phyloP scores from a whole-genome alignment of 2,888 invertebrate genomes.

The Clanis bilineata region DNA sequence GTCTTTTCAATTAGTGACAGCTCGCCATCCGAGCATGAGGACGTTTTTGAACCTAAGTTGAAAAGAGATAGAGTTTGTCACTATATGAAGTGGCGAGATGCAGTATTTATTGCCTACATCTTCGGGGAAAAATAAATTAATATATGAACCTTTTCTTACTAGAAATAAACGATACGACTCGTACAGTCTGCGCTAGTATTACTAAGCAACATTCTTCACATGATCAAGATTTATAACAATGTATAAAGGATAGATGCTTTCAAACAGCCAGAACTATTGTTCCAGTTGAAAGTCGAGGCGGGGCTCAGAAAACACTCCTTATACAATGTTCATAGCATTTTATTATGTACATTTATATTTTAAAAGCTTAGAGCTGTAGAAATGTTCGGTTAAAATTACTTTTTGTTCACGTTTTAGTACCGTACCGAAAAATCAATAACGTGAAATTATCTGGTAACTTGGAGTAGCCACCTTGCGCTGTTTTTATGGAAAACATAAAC shows the following conservation, averaged over 20 bases:
- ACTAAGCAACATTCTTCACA: background rate
- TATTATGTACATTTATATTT: background rate
- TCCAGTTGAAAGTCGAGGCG: background rate
- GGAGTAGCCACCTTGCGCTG: no score
- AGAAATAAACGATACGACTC: background rate
- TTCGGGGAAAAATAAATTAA: background rate
- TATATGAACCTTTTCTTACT: background rate
- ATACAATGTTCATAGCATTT: slow-evolving; percentile 9
- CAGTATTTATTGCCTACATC: no score
- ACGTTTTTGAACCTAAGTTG: no score
- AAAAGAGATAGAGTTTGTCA: no score
- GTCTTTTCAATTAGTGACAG: no score
- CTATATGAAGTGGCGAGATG: no score
- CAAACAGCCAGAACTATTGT: slow-evolving; percentile 1
- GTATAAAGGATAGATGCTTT: background rate
- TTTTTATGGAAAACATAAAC: no score
- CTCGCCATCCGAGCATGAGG: no score
- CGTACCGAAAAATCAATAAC: background rate
- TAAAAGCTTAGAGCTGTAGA: background rate
- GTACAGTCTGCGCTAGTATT: background rate
- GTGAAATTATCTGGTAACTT: no score
- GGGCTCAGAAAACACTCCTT: background rate
- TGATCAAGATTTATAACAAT: background rate
- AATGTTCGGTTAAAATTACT: background rate
- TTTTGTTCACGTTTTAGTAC: background rate